Conservation (phyloP, 2,888 invertebrate genomes). For the Leucophenga maculata region DNA sequence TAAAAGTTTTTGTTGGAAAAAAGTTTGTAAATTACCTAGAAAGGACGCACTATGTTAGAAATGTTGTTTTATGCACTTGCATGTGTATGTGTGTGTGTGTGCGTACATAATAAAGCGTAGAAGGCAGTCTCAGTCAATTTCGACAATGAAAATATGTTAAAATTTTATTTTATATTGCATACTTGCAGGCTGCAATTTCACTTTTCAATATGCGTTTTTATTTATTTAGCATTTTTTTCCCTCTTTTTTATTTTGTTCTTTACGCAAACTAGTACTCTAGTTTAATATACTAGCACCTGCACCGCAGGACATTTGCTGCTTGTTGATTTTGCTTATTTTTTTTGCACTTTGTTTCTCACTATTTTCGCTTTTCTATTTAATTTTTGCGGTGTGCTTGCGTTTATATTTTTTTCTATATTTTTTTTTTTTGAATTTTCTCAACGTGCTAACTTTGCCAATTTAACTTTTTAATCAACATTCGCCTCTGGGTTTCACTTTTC, state of each 20-base stretch:
- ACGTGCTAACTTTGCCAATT: conserved; percentile 59
- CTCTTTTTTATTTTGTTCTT: too few species aligned
- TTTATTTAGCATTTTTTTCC: conserved; percentile 11
- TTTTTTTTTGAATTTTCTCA: not conserved
- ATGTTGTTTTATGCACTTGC: too few species aligned
- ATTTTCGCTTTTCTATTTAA: conserved; percentile 19
- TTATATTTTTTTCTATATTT: not conserved
- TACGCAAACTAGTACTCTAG: conserved; percentile 16
- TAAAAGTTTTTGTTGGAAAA: not conserved
- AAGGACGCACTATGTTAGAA: too few species aligned
- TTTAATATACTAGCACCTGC: conserved; percentile 15
- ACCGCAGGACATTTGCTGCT: not conserved
- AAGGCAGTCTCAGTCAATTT: too few species aligned
- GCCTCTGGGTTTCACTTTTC: conserved; percentile 61
- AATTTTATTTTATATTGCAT: not conserved
- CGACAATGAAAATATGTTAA: too few species aligned
- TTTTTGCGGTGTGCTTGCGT: not conserved
- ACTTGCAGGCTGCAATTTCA: conserved; percentile 25
- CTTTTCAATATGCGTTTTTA: not conserved
- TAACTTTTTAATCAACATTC: conserved; percentile 65
- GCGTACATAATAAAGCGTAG: too few species aligned
- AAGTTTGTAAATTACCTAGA: too few species aligned
- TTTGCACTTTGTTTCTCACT: conserved; percentile 27
- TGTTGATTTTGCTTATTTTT: not conserved
- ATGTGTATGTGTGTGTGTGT: too few species aligned